These are phyloP conservation scores for Apamea anceps DNA, from an alignment of 2,888 invertebrate species.

Conservation along the genomic window DNA sequence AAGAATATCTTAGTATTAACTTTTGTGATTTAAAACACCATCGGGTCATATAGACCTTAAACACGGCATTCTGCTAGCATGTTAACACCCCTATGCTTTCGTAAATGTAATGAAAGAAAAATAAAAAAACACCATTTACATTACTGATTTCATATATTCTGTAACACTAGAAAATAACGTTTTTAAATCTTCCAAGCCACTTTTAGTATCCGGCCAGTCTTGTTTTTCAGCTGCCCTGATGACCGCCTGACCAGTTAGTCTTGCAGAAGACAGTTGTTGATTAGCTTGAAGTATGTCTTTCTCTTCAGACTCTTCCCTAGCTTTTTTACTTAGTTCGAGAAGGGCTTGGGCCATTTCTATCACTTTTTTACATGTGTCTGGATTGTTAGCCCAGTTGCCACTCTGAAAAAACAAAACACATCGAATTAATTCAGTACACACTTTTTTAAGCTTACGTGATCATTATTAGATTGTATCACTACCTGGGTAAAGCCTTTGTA, in stretches of 20 bases:
- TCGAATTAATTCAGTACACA: background rate
- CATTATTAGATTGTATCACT: constrained; percentile 5
- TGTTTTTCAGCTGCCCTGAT: constrained; percentile 86
- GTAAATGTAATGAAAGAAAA: background rate
- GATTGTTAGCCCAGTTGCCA: constrained; percentile 90
- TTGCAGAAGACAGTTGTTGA: constrained; percentile 90
- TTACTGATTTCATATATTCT: constrained; percentile 86
- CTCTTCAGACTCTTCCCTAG: constrained; percentile 84
- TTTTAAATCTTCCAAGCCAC: constrained; percentile 77
- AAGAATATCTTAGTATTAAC: background rate
- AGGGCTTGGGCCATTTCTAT: constrained; percentile 91
- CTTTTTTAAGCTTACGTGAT: background rate
- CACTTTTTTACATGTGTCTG: constrained; percentile 91
- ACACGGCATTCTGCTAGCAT: background rate
- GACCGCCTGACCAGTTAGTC: constrained; percentile 90
- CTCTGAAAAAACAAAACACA: constrained; percentile 73
- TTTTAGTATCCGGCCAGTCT: constrained; percentile 84
- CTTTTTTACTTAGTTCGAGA: constrained; percentile 90
- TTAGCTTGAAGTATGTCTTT: constrained; percentile 88
- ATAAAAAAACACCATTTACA: constrained; percentile 72
- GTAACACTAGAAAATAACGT: constrained; percentile 77
- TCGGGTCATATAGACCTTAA: too few species aligned
- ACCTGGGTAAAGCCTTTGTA: constrained; percentile 93
- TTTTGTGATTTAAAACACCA: background rate
- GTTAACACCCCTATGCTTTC: background rate